phyloP scores from a whole-genome alignment of 2,888 invertebrate species.

The Troides oblongomaculatus region DNA sequence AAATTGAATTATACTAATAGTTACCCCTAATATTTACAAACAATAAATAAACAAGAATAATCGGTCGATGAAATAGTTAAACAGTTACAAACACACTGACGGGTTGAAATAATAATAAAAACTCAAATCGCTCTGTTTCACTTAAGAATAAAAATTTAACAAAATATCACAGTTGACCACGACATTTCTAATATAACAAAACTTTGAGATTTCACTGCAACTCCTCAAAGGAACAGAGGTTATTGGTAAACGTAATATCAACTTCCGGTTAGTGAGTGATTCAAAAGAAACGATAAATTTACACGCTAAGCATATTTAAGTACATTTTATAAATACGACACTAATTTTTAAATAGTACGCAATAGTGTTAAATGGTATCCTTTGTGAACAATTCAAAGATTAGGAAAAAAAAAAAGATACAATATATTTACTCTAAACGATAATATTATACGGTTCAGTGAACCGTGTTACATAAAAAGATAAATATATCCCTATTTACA shows the following conservation, averaged over 20 bases:
- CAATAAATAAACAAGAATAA: conserved; percentile 75
- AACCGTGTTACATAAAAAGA: conserved; percentile 33
- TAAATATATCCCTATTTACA: conserved; percentile 72
- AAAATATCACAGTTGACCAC: conserved; percentile 80
- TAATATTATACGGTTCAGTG: conserved; percentile 22
- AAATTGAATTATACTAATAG: conserved; percentile 54
- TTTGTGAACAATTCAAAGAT: conserved; percentile 38
- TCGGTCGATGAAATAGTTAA: conserved; percentile 50
- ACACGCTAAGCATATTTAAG: conserved; percentile 68
- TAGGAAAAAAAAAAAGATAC: conserved; percentile 38
- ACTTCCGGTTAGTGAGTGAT: conserved; percentile 29
- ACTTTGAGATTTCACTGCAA: conserved; percentile 44
- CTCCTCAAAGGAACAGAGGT: conserved; percentile 39
- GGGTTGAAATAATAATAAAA: conserved; percentile 50
- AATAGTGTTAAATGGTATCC: conserved; percentile 63
- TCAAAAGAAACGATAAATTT: conserved; percentile 46
- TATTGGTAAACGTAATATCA: conserved; percentile 29
- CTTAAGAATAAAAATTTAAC: conserved; percentile 76
- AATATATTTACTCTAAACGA: conserved; percentile 47
- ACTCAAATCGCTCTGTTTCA: conserved; percentile 59
- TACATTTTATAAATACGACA: conserved; percentile 75
- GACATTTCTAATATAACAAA: conserved; percentile 67
- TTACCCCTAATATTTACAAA: conserved; percentile 71
- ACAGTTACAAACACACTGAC: conserved; percentile 49
- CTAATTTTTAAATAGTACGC: conserved; percentile 64